Conservation (phyloP, 2,888 invertebrate species). For the Rhopalosiphum nymphaeae region DNA sequence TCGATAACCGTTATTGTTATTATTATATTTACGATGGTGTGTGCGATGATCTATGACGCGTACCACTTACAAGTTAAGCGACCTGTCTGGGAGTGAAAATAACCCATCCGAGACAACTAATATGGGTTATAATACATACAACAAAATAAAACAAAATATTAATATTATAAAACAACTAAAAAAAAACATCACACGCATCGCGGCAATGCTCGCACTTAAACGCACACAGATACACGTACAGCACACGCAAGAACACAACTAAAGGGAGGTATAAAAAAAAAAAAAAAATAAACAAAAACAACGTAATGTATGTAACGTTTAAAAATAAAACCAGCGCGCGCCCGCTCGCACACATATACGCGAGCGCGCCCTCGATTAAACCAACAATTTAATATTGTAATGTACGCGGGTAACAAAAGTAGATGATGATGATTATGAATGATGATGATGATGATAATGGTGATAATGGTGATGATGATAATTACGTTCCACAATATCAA, state of each 20-base stretch:
- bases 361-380: not conserved
- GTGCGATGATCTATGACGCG: not conserved
- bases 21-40: not conserved
- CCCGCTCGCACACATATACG: too few species aligned
- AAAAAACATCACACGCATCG: not conserved
- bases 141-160: not conserved
- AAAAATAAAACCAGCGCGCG: not conserved
- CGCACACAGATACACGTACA: not conserved
- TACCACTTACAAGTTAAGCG: not conserved
- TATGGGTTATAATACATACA: not conserved
- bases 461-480: not conserved
- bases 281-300: not conserved
- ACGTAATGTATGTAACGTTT: not conserved
- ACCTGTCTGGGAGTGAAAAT: not conserved
- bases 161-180: not conserved
- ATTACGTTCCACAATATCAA: constrained; percentile 9
- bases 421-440: not conserved
- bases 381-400: not conserved
- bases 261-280: not conserved
- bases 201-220: not conserved
- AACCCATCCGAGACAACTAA: not conserved
- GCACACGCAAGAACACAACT: not conserved
- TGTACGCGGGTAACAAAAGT: not conserved
- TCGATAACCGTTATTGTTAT: not conserved
- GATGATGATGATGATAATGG: not conserved